phyloP scores from a whole-genome alignment of 2,888 invertebrate species.

The Papilio elwesi region DNA sequence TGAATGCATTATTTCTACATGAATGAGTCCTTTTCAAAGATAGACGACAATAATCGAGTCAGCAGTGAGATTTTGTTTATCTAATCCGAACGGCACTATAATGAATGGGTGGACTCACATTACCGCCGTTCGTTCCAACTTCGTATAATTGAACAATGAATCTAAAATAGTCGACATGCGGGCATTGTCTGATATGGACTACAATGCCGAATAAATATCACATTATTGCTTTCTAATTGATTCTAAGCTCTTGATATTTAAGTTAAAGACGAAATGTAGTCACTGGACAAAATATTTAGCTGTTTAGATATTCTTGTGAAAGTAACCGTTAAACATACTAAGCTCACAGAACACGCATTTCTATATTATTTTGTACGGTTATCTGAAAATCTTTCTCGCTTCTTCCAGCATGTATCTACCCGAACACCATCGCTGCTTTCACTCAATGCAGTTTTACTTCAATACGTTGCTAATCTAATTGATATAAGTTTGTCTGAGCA shows the following conservation, averaged over 20 bases:
- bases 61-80: constrained; percentile 35
- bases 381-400: too few species aligned
- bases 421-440: too few species aligned
- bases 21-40: neutral
- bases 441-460: too few species aligned
- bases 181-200: constrained; percentile 48
- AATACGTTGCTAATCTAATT: too few species aligned
- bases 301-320: neutral
- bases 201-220: constrained; percentile 22
- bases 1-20: neutral
- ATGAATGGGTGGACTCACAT: constrained; percentile 49
- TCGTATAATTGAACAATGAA: constrained; percentile 62
- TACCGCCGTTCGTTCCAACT: constrained; percentile 49
- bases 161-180: constrained; percentile 49
- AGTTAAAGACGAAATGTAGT: neutral
- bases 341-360: neutral
- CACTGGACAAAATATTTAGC: neutral
- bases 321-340: neutral
- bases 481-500: too few species aligned
- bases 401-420: too few species aligned
- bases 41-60: neutral
- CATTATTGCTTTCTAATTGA: constrained; percentile 24
- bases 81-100: constrained; percentile 48
- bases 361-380: too few species aligned
- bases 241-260: neutral